A percentile compares a stretch with the other conserved stretches of the same genome.
These are phyloP conservation scores for Punctoribates punctum DNA, from an alignment of 2,888 invertebrate genomes.

Conservation along the genomic window DNA sequence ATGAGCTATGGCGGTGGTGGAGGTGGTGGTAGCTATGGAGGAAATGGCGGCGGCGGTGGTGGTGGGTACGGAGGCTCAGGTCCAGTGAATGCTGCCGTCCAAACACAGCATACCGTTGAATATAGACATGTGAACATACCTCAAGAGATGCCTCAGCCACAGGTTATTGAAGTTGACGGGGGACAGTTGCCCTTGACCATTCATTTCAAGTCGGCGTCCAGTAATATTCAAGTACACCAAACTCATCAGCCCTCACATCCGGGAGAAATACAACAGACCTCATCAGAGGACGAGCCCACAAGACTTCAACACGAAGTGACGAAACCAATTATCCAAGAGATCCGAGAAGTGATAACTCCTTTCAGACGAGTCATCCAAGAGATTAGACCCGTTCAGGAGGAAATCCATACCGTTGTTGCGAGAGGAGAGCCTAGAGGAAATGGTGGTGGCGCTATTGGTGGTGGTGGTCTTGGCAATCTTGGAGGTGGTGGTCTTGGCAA, in stretches of 20 bases:
- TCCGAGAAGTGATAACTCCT: conserved; percentile 39
- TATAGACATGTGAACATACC: conserved; percentile 39
- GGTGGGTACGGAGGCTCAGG: conserved; percentile 34
- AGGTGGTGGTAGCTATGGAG: conserved; percentile 16
- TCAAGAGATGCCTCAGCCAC: conserved; percentile 35
- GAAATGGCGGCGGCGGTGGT: conserved; percentile 17
- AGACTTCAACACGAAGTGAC: conserved; percentile 35
- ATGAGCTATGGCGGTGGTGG: conserved; percentile 26
- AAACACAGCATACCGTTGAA: conserved; percentile 38
- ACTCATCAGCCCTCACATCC: conserved; percentile 39
- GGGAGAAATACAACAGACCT: conserved; percentile 37
- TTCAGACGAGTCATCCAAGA: conserved; percentile 38
- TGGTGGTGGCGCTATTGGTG: neutral
- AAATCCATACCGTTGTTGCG: conserved; percentile 27
- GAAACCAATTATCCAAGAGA: conserved; percentile 38
- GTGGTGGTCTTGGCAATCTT: conserved; percentile 29
- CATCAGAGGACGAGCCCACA: conserved; percentile 35
- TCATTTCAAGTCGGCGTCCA: conserved; percentile 40
- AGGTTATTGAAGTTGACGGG: conserved; percentile 40
- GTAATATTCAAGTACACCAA: conserved; percentile 33
- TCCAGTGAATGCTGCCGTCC: conserved; percentile 38
- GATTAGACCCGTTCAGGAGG: conserved; percentile 17
- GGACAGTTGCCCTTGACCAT: conserved; percentile 38
- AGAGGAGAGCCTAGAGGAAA: conserved; percentile 34
- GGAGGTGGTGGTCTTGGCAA: neutral